Percentiles rank a stretch among this genome's conserved stretches.
Evolutionary conservation across 2,113 vertebrate species (phyloP).

Genomic region (Tyto alba): DNA sequence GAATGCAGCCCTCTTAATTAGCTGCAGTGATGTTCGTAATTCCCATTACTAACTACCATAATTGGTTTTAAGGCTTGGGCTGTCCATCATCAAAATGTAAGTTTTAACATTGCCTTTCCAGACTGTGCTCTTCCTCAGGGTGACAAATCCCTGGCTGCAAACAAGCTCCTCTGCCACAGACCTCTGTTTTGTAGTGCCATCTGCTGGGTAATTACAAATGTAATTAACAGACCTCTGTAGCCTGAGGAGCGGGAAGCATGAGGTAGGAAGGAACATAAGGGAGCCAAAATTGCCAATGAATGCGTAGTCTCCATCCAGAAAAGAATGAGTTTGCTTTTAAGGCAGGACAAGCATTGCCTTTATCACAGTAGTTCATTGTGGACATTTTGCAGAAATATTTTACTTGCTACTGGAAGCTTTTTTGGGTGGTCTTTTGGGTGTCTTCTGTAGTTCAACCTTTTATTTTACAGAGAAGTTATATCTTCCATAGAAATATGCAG

Average conservation of each 20-base stretch:
- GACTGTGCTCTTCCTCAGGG: not conserved
- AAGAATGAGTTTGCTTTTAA: not conserved
- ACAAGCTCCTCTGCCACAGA: not conserved
- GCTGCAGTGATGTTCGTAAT: not conserved
- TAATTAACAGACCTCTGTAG: not conserved
- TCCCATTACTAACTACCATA: not conserved
- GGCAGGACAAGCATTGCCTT: not conserved
- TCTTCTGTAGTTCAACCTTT: not conserved
- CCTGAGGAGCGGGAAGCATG: not conserved
- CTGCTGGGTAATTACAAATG: not conserved
- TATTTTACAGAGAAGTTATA: not conserved
- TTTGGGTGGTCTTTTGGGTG: not conserved
- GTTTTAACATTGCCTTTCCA: not conserved
- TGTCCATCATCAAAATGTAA: not conserved
- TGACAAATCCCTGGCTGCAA: not conserved
- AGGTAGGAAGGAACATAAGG: too few relatives aligned
- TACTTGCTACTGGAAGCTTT: not conserved
- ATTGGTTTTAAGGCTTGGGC: not conserved
- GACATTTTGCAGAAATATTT: not conserved
- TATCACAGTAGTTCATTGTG: not conserved
- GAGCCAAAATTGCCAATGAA: not conserved
- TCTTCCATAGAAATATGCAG: not conserved
- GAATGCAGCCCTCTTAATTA: not conserved
- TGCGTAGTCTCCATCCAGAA: not conserved
- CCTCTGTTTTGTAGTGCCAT: not conserved